Percentiles rank a stretch among this genome's conserved stretches.
Evolutionary conservation across 2,888 invertebrate genomes (phyloP).

Genomic region (Spisula subtruncata): DNA sequence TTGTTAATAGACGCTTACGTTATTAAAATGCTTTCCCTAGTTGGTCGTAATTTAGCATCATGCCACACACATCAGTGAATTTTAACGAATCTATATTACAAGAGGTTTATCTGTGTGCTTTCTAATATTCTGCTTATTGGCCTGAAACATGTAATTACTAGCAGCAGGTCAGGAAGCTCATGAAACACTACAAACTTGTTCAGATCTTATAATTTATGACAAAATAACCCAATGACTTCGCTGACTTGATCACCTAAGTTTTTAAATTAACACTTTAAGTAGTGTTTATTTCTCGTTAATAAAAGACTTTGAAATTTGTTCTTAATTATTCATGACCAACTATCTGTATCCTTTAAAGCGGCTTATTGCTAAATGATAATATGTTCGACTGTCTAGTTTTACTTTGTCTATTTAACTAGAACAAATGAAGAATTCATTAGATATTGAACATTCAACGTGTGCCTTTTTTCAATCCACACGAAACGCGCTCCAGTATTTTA

Average conservation of each 20-base stretch:
- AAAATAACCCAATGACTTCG: not conserved
- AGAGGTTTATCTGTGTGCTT: not conserved
- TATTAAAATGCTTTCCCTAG: not conserved
- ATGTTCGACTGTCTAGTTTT: not conserved
- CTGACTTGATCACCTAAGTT: not conserved
- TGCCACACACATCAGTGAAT: not conserved
- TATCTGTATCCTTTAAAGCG: not conserved
- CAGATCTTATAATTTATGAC: not conserved
- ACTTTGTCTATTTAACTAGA: not conserved
- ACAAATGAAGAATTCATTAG: not conserved
- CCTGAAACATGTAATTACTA: constrained; percentile 1
- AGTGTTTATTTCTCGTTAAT: not conserved
- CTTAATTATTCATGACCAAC: constrained; percentile 10
- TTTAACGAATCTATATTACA: not conserved
- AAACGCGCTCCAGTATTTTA: no score
- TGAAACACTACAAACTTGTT: not conserved
- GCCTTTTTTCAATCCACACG: no score
- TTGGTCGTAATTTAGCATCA: not conserved
- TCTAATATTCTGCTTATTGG: not conserved
- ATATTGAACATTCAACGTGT: not conserved
- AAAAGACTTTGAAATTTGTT: not conserved
- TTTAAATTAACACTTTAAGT: not conserved
- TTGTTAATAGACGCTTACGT: not conserved
- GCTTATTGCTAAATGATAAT: not conserved
- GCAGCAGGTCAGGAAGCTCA: not conserved